Evolutionary conservation across 2,888 invertebrate species (phyloP).

Genomic region (Epistrophe eligans): DNA sequence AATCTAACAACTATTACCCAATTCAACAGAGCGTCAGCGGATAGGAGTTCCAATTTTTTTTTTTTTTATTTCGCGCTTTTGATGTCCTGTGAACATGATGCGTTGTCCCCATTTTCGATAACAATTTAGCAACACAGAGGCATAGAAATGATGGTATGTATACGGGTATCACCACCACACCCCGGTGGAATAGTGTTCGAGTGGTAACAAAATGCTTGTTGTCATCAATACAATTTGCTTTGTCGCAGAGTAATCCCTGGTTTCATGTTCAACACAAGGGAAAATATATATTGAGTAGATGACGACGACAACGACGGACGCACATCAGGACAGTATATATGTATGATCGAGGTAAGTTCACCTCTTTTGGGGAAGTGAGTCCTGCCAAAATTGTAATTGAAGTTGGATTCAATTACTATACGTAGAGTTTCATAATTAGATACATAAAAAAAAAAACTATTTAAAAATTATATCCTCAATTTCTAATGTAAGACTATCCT

Average conservation of each 20-base stretch:
- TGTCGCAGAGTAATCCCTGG: constrained; percentile 55
- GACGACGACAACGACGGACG: not conserved
- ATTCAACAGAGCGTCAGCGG: constrained; percentile 32
- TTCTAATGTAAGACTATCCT: not conserved
- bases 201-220: constrained; percentile 64
- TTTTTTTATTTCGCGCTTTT: constrained; percentile 31
- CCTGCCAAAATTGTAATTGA: not conserved
- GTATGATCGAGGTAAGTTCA: not conserved
- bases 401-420: not conserved
- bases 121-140: not conserved
- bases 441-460: not conserved
- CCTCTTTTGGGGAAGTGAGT: not conserved
- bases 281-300: not conserved
- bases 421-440: not conserved
- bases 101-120: constrained; percentile 25
- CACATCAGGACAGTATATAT: not conserved
- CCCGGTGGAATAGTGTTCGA: not conserved
- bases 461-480: not conserved
- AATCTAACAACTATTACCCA: constrained; percentile 65
- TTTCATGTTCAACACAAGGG: constrained; percentile 52
- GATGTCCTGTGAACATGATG: constrained; percentile 63
- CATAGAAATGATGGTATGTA: not conserved
- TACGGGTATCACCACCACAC: no score
- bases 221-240: constrained; percentile 71
- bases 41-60: constrained; percentile 19